Percentiles rank a stretch among this genome's conserved stretches.
Evolutionary conservation across 2,113 vertebrate genomes (phyloP).

Genomic region (Serilophus lunatus): DNA sequence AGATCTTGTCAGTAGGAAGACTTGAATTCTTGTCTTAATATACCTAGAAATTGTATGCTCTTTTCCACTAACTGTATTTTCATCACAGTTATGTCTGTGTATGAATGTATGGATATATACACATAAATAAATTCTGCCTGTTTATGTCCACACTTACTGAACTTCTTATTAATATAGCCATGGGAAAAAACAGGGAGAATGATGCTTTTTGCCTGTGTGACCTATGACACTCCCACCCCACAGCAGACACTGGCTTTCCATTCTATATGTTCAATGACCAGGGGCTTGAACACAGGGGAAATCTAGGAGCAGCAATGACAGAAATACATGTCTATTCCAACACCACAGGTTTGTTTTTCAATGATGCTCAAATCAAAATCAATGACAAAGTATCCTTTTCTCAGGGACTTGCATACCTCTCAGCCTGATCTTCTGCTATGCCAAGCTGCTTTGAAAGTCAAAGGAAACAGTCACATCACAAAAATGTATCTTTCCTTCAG

Average conservation of each 20-base stretch:
- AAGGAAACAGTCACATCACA: accelerated
- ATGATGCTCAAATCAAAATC: neutral
- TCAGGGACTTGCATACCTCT: neutral
- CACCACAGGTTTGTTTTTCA: neutral
- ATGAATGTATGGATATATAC: neutral
- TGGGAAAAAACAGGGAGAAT: neutral
- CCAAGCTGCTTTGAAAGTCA: neutral
- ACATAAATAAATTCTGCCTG: neutral
- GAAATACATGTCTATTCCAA: neutral
- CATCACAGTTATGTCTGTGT: neutral
- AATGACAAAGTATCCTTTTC: neutral
- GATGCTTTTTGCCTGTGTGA: neutral
- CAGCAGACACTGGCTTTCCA: neutral
- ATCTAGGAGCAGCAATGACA: neutral
- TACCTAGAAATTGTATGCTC: neutral
- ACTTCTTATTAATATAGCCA: neutral
- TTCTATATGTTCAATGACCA: neutral
- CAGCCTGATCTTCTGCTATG: neutral
- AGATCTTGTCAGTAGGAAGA: neutral
- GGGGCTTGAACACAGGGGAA: neutral
- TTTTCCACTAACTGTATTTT: neutral
- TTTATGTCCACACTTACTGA: neutral
- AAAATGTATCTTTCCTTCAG: neutral
- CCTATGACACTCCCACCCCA: neutral
- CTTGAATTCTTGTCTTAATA: neutral